Evolutionary conservation across 2,797 vertebrate genomes (phyloP).

Genomic region (Typhlichthys eigenmanni): DNA sequence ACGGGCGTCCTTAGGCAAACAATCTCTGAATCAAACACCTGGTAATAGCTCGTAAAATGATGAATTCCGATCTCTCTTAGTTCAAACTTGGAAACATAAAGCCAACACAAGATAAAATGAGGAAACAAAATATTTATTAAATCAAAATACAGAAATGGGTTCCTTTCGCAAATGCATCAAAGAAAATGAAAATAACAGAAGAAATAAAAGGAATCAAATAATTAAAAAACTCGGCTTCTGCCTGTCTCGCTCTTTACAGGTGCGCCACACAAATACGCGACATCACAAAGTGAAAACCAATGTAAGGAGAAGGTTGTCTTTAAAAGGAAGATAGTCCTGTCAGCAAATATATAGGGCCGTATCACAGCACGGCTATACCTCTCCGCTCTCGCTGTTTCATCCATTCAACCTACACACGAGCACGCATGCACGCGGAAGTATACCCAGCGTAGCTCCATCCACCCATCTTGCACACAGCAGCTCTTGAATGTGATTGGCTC

Average conservation of each 20-base stretch:
- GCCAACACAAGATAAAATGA: slow-evolving; percentile 78
- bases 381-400: slow-evolving; percentile 80
- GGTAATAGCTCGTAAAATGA: slow-evolving; percentile 70
- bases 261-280: slow-evolving; percentile 84
- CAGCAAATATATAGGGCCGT: slow-evolving; percentile 86
- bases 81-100: slow-evolving; percentile 79
- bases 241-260: slow-evolving; percentile 87
- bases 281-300: slow-evolving; percentile 84
- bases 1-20: slow-evolving; percentile 79
- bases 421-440: slow-evolving; percentile 81
- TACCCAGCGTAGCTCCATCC: slow-evolving; percentile 67
- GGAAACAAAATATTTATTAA: slow-evolving; percentile 83
- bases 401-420: slow-evolving; percentile 75
- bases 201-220: slow-evolving; percentile 85
- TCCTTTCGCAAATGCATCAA: slow-evolving; percentile 73
- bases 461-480: slow-evolving; percentile 40
- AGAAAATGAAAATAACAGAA: slow-evolving; percentile 77
- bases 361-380: slow-evolving; percentile 84
- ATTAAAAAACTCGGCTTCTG: slow-evolving; percentile 82
- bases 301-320: slow-evolving; percentile 81
- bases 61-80: slow-evolving; percentile 67
- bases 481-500: slow-evolving; percentile 73
- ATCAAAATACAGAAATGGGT: slow-evolving; percentile 76
- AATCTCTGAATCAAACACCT: slow-evolving; percentile 78
- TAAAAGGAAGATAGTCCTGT: slow-evolving; percentile 86